phyloP scores from a whole-genome alignment of 2,888 invertebrate species.

The Mimas tiliae region DNA sequence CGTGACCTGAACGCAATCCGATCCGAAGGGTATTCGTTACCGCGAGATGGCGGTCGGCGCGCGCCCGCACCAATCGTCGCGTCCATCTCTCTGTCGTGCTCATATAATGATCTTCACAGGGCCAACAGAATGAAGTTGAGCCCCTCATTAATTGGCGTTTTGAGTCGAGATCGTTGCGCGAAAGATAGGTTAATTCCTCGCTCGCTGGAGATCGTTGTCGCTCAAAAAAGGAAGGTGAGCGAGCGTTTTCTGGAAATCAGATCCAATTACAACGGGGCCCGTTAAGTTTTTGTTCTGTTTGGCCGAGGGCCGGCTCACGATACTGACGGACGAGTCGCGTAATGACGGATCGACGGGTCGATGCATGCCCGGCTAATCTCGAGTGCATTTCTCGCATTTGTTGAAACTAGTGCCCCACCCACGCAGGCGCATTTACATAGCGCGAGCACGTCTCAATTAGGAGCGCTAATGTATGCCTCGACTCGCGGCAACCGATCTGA shows the following conservation, averaged over 20 bases:
- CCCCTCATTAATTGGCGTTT: slow-evolving; percentile 85
- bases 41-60: slow-evolving; percentile 79
- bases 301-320: slow-evolving; percentile 70
- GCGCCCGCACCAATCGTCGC: slow-evolving; percentile 79
- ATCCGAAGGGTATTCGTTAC: slow-evolving; percentile 80
- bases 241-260: slow-evolving; percentile 84
- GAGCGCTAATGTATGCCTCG: slow-evolving; percentile 85
- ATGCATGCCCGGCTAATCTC: slow-evolving; percentile 54
- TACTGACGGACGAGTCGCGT: slow-evolving; percentile 74
- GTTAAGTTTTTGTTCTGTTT: slow-evolving; percentile 83
- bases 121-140: slow-evolving; percentile 84
- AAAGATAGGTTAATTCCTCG: slow-evolving; percentile 85
- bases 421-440: slow-evolving; percentile 83
- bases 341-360: slow-evolving; percentile 56
- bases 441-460: slow-evolving; percentile 84
- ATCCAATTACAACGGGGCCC: slow-evolving; percentile 83
- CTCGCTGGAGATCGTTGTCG: slow-evolving; percentile 81
- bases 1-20: slow-evolving; percentile 84
- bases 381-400: slow-evolving; percentile 66
- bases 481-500: slow-evolving; percentile 75
- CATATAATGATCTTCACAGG: slow-evolving; percentile 85
- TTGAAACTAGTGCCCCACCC: slow-evolving; percentile 74
- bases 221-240: slow-evolving; percentile 82
- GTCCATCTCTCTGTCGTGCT: slow-evolving; percentile 84
- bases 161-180: slow-evolving; percentile 83